Conservation (phyloP, 1,140 invertebrate genomes). For the Microplitis mediator region DNA sequence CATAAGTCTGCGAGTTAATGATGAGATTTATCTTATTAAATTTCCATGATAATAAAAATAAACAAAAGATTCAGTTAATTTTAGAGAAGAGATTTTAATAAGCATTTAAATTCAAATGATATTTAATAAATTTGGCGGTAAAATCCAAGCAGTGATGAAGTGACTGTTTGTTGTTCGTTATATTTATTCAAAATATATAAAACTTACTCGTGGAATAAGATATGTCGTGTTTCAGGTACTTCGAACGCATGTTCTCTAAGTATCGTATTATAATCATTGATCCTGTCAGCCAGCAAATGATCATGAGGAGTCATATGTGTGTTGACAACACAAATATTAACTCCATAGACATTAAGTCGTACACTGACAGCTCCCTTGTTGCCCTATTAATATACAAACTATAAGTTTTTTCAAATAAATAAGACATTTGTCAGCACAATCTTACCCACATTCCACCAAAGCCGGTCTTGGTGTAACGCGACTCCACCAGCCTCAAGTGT, state of each 20-base stretch:
- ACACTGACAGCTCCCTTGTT: conserved; percentile 94
- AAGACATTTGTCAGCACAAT: background rate
- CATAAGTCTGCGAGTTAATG: too few species aligned
- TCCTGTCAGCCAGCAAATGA: conserved; percentile 76
- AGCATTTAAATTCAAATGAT: too few species aligned
- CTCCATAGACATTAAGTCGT: conserved; percentile 83
- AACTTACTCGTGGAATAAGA: conserved; percentile 88
- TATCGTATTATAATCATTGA: conserved; percentile 87
- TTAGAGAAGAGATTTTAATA: too few species aligned
- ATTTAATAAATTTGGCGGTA: too few species aligned
- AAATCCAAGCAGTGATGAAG: too few species aligned
- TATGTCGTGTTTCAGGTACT: conserved; percentile 75
- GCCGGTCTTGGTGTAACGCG: conserved; percentile 84
- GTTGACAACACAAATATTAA: conserved; percentile 86
- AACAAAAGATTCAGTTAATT: too few species aligned
- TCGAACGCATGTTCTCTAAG: conserved; percentile 74
- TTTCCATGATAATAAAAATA: too few species aligned
- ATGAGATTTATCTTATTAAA: too few species aligned
- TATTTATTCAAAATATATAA: background rate
- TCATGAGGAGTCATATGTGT: conserved; percentile 89
- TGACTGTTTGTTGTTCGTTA: too few species aligned
- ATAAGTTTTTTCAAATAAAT: conserved; percentile 5
- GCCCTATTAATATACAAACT: conserved; percentile 71
- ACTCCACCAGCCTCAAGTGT: conserved; percentile 81
- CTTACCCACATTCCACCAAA: conserved; percentile 85